Percentiles rank a stretch among this genome's conserved stretches.
Conservation (phyloP, 2,113 vertebrate species). For the Campylomormyrus numenius region DNA sequence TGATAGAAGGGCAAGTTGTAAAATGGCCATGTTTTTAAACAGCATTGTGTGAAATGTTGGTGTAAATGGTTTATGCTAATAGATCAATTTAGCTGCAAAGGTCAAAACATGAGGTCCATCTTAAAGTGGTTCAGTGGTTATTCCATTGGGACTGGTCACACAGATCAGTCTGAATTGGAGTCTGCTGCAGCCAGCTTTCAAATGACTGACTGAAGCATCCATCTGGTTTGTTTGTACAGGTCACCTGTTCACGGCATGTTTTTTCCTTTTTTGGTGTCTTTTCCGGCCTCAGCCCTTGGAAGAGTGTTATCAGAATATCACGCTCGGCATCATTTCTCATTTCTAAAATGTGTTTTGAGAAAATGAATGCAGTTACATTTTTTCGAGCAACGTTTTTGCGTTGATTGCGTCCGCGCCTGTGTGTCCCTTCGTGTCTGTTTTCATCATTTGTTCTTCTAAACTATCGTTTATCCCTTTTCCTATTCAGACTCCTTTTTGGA, state of each 20-base stretch:
- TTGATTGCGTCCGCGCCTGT: not conserved
- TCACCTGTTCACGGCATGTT: constrained; percentile 16
- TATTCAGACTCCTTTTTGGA: constrained; percentile 81
- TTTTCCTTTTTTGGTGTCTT: not conserved
- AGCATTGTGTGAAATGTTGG: not conserved
- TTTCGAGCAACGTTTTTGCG: not conserved
- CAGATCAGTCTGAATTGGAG: constrained; percentile 41
- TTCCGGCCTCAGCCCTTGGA: not conserved
- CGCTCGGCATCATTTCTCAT: not conserved
- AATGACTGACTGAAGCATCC: constrained; percentile 42
- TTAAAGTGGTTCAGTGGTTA: constrained; percentile 29
- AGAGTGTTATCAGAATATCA: not conserved
- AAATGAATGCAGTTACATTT: not conserved
- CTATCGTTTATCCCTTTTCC: constrained; percentile 5
- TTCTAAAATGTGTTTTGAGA: not conserved
- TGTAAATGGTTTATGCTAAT: constrained; percentile 17
- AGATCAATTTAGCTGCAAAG: constrained; percentile 38
- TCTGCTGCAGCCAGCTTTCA: constrained; percentile 37
- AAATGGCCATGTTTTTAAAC: not conserved
- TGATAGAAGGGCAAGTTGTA: not conserved
- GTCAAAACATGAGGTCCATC: constrained; percentile 31
- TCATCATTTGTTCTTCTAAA: not conserved
- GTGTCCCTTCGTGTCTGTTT: not conserved
- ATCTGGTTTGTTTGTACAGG: constrained; percentile 14
- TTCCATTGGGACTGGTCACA: constrained; percentile 39